Evolutionary conservation across 2,113 vertebrate genomes (phyloP).

Genomic region (Eublepharis macularius): DNA sequence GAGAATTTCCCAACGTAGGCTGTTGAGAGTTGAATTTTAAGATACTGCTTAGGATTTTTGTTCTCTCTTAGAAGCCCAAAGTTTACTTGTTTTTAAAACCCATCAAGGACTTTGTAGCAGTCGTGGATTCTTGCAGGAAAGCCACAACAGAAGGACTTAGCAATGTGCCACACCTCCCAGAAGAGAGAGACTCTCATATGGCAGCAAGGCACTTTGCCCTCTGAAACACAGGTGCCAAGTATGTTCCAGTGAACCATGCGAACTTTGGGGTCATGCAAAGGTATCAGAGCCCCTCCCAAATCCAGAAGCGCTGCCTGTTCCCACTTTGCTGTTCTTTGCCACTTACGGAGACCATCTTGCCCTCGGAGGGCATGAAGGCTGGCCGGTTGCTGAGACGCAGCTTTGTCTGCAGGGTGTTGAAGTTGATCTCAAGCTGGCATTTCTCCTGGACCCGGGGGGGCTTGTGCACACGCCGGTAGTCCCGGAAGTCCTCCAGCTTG

Average conservation of each 20-base stretch:
- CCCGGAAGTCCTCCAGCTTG: conserved; percentile 92
- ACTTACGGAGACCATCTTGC: conserved; percentile 93
- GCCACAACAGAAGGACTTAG: neutral
- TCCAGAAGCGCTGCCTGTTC: neutral
- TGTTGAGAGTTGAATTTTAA: neutral
- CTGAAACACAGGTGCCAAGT: neutral
- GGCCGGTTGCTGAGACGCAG: conserved; percentile 91
- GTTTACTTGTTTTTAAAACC: neutral
- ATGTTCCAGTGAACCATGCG: neutral
- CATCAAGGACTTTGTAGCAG: neutral
- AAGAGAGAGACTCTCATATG: neutral
- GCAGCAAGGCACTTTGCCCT: neutral
- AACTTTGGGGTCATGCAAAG: too few species aligned
- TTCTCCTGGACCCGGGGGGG: conserved; percentile 91
- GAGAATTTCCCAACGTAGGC: neutral
- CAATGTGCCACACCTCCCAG: neutral
- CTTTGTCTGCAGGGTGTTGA: conserved; percentile 94
- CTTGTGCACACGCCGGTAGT: conserved; percentile 91
- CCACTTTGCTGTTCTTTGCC: fast-evolving
- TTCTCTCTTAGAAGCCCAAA: neutral
- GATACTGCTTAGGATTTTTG: neutral
- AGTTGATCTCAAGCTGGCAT: conserved; percentile 94
- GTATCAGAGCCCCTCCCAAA: neutral
- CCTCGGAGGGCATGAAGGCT: conserved; percentile 94
- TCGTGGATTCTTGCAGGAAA: too few species aligned